Conservation (phyloP, 2,888 invertebrate species). For the Anoncus sp. region DNA sequence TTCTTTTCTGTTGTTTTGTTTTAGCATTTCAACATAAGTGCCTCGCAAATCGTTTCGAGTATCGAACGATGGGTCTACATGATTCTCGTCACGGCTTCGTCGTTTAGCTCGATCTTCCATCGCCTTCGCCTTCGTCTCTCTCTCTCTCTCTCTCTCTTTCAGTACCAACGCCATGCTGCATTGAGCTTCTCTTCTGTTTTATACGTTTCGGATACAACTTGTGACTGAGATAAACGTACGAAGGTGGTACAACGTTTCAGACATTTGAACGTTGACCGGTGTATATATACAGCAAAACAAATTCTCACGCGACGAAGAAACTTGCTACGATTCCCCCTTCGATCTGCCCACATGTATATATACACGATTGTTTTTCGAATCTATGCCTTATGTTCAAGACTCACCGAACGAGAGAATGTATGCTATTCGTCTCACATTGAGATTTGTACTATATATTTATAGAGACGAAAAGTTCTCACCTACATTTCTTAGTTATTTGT, state of each 20-base stretch:
- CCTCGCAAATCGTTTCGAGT: conserved; percentile 53
- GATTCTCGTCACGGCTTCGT: conserved; percentile 29
- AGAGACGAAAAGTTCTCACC: conserved; percentile 28
- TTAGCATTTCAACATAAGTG: conserved; percentile 43
- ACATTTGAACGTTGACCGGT: conserved; percentile 31
- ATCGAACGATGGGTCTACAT: conserved; percentile 10
- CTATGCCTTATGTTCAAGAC: background rate
- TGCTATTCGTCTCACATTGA: conserved; percentile 14
- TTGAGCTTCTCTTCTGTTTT: conserved; percentile 46
- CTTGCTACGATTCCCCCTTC: conserved; percentile 7
- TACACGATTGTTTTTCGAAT: conserved; percentile 43
- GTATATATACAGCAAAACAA: conserved; percentile 10
- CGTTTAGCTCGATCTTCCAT: conserved; percentile 34
- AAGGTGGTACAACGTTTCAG: background rate
- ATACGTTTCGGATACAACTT: conserved; percentile 27
- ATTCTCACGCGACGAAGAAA: conserved; percentile 51
- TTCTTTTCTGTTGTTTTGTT: background rate
- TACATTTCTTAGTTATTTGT: too few species aligned
- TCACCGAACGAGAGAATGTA: conserved; percentile 5
- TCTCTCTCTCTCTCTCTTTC: conserved; percentile 1
- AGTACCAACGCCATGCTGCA: conserved; percentile 19
- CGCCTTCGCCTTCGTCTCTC: background rate
- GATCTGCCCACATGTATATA: background rate
- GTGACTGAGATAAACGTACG: background rate
- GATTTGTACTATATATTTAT: conserved; percentile 39